Percentiles rank a stretch among this genome's conserved stretches.
phyloP scores from a whole-genome alignment of 2,888 invertebrate genomes.

The Protophormia terraenovae region DNA sequence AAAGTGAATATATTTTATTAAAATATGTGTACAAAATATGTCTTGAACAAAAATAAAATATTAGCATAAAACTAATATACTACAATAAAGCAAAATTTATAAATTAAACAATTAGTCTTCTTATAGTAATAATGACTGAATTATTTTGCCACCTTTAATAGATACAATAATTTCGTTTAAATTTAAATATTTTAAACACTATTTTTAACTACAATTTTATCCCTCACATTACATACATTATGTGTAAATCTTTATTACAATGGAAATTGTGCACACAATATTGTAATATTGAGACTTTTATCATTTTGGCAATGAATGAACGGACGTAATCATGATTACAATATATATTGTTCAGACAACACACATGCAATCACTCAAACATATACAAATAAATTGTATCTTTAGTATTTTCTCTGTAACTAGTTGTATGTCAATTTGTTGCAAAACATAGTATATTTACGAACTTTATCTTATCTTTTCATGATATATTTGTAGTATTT shows the following conservation, averaged over 20 bases:
- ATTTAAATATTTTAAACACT: too few relatives aligned
- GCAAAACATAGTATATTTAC: too few relatives aligned
- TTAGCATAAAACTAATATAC: too few relatives aligned
- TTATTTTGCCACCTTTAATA: too few relatives aligned
- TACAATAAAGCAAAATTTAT: too few relatives aligned
- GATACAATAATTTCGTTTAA: too few relatives aligned
- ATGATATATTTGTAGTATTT: neutral
- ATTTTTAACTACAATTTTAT: too few relatives aligned
- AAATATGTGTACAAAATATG: neutral
- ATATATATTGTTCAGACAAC: neutral
- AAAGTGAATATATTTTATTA: neutral
- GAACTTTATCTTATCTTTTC: constrained; percentile 34
- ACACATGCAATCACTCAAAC: neutral
- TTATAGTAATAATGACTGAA: too few relatives aligned
- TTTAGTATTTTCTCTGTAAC: neutral
- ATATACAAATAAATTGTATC: neutral
- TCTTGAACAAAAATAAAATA: too few relatives aligned
- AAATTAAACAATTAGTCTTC: too few relatives aligned
- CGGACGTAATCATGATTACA: constrained; percentile 8
- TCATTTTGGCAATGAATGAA: constrained; percentile 46
- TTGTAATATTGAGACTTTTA: constrained; percentile 13
- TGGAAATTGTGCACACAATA: neutral
- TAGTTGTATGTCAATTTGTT: constrained; percentile 9
- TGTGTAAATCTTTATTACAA: too few relatives aligned
- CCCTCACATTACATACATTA: too few relatives aligned